phyloP scores from a whole-genome alignment of 2,888 invertebrate genomes.

The Megalurothrips usitatus region DNA sequence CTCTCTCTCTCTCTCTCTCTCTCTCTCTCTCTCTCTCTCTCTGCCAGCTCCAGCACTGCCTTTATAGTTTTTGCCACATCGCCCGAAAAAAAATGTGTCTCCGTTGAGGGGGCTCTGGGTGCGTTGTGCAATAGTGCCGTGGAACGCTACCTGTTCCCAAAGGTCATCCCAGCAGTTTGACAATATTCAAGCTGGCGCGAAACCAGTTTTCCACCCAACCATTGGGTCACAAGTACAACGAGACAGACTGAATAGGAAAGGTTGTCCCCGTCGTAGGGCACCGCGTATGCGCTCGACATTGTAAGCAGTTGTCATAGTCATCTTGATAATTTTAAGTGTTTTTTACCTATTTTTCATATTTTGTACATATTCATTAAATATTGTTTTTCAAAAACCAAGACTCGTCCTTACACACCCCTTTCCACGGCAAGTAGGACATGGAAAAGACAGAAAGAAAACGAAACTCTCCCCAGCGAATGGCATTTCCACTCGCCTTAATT shows the following conservation, averaged over 20 bases:
- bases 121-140: neutral
- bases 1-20: too few species aligned
- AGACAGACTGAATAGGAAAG: constrained; percentile 8
- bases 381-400: neutral
- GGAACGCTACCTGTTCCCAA: neutral
- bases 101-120: constrained; percentile 35
- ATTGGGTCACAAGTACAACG: constrained; percentile 21
- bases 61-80: constrained; percentile 30
- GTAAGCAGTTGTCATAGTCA: constrained; percentile 8
- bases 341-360: neutral
- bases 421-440: neutral
- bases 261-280: neutral
- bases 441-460: too few species aligned
- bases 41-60: neutral
- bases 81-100: constrained; percentile 30
- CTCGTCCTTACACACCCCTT: neutral
- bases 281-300: neutral
- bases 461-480: too few species aligned
- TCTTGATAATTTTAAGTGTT: constrained; percentile 10
- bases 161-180: neutral
- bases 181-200: neutral
- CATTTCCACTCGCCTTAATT: too few species aligned
- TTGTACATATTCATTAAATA: constrained; percentile 13
- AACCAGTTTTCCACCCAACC: constrained; percentile 2
- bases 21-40: neutral